Evolutionary conservation across 2,113 vertebrate species (phyloP).

Genomic region (Megaceryle torquata): DNA sequence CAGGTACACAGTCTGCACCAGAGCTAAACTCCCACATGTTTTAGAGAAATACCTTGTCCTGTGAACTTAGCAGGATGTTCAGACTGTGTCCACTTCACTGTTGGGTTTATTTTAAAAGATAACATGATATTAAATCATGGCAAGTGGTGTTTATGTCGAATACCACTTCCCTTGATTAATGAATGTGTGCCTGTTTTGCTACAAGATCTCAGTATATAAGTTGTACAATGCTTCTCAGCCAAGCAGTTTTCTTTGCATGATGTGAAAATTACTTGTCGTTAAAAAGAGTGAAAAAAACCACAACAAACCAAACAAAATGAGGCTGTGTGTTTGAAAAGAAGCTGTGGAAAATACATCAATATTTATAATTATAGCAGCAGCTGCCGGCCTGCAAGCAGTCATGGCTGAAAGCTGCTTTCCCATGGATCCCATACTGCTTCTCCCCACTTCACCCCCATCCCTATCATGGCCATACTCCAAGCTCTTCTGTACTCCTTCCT

Average conservation of each 20-base stretch:
- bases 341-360: conserved; percentile 11
- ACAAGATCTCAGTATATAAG: neutral
- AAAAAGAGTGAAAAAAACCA: neutral
- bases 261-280: neutral
- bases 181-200: neutral
- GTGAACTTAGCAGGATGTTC: neutral
- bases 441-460: neutral
- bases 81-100: neutral
- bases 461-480: rapidly evolving
- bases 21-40: neutral
- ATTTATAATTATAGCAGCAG: conserved; percentile 1
- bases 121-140: neutral
- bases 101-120: neutral
- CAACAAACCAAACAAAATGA: neutral
- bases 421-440: neutral
- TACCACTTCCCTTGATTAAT: neutral
- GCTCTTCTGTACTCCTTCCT: neutral
- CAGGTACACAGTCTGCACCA: neutral
- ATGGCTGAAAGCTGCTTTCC: neutral
- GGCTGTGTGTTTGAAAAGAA: conserved; percentile 13
- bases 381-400: neutral
- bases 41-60: neutral
- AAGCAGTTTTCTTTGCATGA: neutral
- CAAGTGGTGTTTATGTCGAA: neutral
- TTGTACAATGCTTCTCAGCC: neutral